Evolutionary conservation across 2,888 invertebrate species (phyloP).

Genomic region (Lasioglossum pauxillum): DNA sequence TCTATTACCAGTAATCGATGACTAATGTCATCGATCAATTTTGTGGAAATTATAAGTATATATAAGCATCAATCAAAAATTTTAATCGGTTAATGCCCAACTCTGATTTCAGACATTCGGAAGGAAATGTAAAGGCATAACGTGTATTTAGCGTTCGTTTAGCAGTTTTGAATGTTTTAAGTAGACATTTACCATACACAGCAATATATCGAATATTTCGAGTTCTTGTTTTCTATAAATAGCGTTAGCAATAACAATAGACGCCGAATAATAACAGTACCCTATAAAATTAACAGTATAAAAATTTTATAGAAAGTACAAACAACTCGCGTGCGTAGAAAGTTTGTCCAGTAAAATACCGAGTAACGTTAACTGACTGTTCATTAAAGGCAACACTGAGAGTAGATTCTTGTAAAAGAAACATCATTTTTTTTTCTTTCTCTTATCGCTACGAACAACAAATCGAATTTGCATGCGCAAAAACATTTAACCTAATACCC

Average conservation of each 20-base stretch:
- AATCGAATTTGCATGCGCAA: slow-evolving; percentile 48
- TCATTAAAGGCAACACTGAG: slow-evolving; percentile 60
- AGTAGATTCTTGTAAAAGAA: slow-evolving; percentile 35
- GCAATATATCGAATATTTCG: slow-evolving; percentile 9
- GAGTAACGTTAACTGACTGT: slow-evolving; percentile 45
- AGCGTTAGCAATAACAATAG: slow-evolving; percentile 67
- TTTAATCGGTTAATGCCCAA: neutral
- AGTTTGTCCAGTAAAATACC: slow-evolving; percentile 53
- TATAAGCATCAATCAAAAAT: neutral
- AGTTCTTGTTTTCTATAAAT: slow-evolving; percentile 42
- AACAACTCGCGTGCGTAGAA: slow-evolving; percentile 52
- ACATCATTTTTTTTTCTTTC: slow-evolving; percentile 13
- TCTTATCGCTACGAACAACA: slow-evolving; percentile 44
- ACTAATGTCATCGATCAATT: too few relatives aligned
- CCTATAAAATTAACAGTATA: slow-evolving; percentile 66
- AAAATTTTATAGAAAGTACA: slow-evolving; percentile 64
- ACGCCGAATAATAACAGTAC: slow-evolving; percentile 54
- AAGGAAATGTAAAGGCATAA: neutral
- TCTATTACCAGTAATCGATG: too few relatives aligned
- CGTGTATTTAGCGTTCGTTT: neutral
- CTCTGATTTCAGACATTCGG: slow-evolving; percentile 1
- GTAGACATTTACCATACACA: slow-evolving; percentile 3
- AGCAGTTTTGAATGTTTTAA: slow-evolving; percentile 4
- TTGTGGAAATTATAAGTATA: neutral
- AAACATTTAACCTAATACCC: slow-evolving; percentile 46